These are phyloP conservation scores for Ciona savignyi DNA, from an alignment of 23 tunicate genomes.

Conservation along the genomic window DNA sequence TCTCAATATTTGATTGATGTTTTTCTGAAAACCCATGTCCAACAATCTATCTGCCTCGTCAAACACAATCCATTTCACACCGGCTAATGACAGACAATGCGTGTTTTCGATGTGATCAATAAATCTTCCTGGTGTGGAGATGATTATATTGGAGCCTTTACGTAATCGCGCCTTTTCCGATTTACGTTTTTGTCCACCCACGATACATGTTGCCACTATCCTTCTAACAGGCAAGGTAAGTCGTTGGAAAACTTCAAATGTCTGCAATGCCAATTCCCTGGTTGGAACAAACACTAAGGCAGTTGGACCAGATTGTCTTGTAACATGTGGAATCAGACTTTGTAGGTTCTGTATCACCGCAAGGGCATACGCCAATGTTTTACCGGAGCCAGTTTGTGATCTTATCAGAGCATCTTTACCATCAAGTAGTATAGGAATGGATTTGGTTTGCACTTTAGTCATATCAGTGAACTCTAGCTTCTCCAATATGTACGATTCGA, in stretches of 20 bases:
- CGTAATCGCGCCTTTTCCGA: conserved; percentile 91
- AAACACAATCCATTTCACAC: conserved; percentile 62
- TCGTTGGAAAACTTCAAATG: conserved; percentile 53
- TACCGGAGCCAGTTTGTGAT: conserved; percentile 94
- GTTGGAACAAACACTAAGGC: conserved; percentile 85
- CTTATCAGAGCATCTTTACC: conserved; percentile 78
- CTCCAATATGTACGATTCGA: conserved; percentile 44
- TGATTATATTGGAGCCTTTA: conserved; percentile 77
- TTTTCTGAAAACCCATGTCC: conserved; percentile 87
- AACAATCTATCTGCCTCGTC: conserved; percentile 98
- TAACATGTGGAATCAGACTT: conserved; percentile 22
- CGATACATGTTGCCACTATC: conserved; percentile 83
- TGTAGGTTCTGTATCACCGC: conserved; percentile 49
- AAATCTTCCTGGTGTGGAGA: conserved; percentile 95
- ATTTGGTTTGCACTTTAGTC: conserved; percentile 70
- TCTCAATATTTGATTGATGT: conserved; percentile 47
- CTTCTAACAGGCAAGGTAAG: conserved; percentile 47
- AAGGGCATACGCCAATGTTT: conserved; percentile 78
- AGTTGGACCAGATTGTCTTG: conserved; percentile 51
- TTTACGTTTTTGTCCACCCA: conserved; percentile 88
- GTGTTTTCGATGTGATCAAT: conserved; percentile 93
- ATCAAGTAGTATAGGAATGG: conserved; percentile 56
- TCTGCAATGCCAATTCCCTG: conserved; percentile 83
- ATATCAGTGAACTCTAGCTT: conserved; percentile 50
- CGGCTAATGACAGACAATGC: conserved; percentile 27